These are phyloP conservation scores for Paracentrotus lividus DNA, from an alignment of 53 echinoderm and acorn worm genomes.

Conservation along the genomic window DNA sequence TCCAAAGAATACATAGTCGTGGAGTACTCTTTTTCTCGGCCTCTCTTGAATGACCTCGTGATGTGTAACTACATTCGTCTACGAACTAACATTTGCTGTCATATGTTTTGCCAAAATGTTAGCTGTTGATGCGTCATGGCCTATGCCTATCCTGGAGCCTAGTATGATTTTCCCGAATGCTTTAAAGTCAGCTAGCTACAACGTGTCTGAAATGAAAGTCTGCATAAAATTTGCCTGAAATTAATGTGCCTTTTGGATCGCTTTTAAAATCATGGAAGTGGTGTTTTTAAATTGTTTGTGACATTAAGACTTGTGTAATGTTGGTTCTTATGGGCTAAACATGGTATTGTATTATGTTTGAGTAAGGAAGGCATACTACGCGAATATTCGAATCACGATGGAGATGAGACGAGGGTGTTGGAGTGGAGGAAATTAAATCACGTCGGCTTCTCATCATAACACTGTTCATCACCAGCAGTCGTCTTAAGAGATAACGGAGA, in stretches of 20 bases:
- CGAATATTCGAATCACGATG: neutral
- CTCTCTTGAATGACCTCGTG: conserved; percentile 7
- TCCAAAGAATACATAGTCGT: neutral
- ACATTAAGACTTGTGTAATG: neutral
- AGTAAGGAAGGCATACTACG: too few species aligned
- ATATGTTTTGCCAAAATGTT: conserved; percentile 43
- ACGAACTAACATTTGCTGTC: conserved; percentile 46
- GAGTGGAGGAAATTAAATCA: conserved; percentile 63
- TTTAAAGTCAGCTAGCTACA: conserved; percentile 24
- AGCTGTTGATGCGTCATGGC: conserved; percentile 47
- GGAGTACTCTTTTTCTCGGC: neutral
- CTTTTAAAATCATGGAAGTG: neutral
- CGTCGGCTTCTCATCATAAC: conserved; percentile 32
- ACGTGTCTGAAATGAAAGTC: conserved; percentile 24
- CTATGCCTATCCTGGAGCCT: conserved; percentile 23
- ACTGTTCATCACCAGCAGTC: conserved; percentile 43
- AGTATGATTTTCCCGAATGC: neutral
- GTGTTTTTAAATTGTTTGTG: neutral
- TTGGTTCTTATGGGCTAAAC: neutral
- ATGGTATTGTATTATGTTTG: neutral
- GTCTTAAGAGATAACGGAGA: conserved; percentile 65
- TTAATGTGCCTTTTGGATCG: conserved; percentile 24
- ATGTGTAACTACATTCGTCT: conserved; percentile 1
- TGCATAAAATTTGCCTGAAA: conserved; percentile 8
- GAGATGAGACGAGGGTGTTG: conserved; percentile 28